These are phyloP conservation scores for Pecten maximus DNA, from an alignment of 2,888 invertebrate genomes.

Conservation along the genomic window DNA sequence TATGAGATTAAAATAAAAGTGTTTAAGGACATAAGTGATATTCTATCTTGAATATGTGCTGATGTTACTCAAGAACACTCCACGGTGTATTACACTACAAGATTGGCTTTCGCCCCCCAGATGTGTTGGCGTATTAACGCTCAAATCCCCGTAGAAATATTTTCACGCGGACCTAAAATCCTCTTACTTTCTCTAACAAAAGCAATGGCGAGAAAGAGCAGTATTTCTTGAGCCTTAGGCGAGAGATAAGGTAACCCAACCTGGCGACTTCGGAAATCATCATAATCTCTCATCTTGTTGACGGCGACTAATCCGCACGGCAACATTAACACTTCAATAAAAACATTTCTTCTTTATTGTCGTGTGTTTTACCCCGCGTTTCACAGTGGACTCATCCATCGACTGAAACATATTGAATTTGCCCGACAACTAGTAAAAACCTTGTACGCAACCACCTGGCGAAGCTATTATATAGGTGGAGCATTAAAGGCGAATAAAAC, in stretches of 20 bases:
- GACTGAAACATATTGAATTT: slow-evolving; percentile 64
- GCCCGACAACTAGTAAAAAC: slow-evolving; percentile 56
- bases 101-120: slow-evolving; percentile 33
- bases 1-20: slow-evolving; percentile 33
- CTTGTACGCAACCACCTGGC: slow-evolving; percentile 63
- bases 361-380: slow-evolving; percentile 50
- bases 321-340: slow-evolving; percentile 56
- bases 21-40: slow-evolving; percentile 20
- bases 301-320: slow-evolving; percentile 53
- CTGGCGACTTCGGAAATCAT: slow-evolving; percentile 58
- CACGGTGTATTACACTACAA: background rate
- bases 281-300: slow-evolving; percentile 58
- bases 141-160: slow-evolving; percentile 37
- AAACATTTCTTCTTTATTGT: slow-evolving; percentile 53
- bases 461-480: slow-evolving; percentile 47
- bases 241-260: slow-evolving; percentile 50
- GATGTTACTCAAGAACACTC: slow-evolving; percentile 21
- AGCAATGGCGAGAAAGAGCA: slow-evolving; percentile 44
- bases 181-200: slow-evolving; percentile 46
- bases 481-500: slow-evolving; percentile 55
- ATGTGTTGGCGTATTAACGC: slow-evolving; percentile 23
- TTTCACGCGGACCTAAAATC: slow-evolving; percentile 46
- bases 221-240: slow-evolving; percentile 46
- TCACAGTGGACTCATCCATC: slow-evolving; percentile 58
- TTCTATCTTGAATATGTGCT: background rate